phyloP scores from a whole-genome alignment of 1,140 invertebrate genomes.

The Diorhabda carinulata region DNA sequence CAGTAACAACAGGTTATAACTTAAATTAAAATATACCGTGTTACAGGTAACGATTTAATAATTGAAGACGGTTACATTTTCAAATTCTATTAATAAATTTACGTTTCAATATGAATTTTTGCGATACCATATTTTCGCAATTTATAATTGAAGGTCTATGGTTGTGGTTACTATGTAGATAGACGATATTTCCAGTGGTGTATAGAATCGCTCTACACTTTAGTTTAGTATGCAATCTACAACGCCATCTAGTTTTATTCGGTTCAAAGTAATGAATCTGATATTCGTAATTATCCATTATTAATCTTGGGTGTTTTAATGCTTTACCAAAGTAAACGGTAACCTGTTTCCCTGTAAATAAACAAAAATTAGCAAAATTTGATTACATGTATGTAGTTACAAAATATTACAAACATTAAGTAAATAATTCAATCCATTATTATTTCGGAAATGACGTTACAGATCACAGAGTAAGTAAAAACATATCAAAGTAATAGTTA shows the following conservation, averaged over 20 bases:
- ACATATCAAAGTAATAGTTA: too few relatives aligned
- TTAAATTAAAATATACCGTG: too few relatives aligned
- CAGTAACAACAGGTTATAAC: too few relatives aligned
- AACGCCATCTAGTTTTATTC: conserved; percentile 30
- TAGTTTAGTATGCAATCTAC: conserved; percentile 22
- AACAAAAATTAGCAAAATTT: not conserved
- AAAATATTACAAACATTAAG: too few relatives aligned
- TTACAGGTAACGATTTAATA: too few relatives aligned
- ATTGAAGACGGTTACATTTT: too few relatives aligned
- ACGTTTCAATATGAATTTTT: not conserved
- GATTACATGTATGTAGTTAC: not conserved
- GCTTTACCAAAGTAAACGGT: conserved; percentile 27
- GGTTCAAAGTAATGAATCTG: conserved; percentile 26
- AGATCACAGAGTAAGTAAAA: too few relatives aligned
- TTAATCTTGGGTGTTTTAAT: conserved; percentile 27
- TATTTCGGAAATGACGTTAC: not conserved
- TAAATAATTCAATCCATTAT: too few relatives aligned
- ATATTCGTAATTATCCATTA: conserved; percentile 29
- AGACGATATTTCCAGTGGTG: conserved; percentile 25
- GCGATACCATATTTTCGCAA: conserved; percentile 6
- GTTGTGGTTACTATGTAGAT: conserved; percentile 28
- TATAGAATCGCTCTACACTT: conserved; percentile 27
- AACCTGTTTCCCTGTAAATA: not conserved
- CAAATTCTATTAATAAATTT: too few relatives aligned
- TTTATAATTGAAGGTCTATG: conserved; percentile 17